Conservation (phyloP, 2,113 vertebrate species). For the Hipposideros armiger region DNA sequence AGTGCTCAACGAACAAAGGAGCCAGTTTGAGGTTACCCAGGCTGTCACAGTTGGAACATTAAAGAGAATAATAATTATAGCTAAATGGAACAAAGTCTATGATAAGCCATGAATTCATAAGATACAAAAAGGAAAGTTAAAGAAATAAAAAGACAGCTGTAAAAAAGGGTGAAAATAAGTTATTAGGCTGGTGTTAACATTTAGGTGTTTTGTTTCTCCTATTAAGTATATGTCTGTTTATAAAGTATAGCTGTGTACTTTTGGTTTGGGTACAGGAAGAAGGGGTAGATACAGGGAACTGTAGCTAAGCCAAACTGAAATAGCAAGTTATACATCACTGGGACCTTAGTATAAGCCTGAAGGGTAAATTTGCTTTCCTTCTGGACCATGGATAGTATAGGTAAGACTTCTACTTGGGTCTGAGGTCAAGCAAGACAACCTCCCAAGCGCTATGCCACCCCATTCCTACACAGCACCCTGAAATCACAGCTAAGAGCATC, state of each 20-base stretch:
- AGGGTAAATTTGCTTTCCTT: constrained; percentile 18
- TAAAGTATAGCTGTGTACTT: neutral
- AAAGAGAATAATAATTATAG: constrained; percentile 44
- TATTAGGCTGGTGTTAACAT: neutral
- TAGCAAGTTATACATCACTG: neutral
- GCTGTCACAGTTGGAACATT: constrained; percentile 18
- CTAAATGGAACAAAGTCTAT: neutral
- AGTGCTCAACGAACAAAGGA: neutral
- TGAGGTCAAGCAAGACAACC: neutral
- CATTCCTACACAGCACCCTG: neutral
- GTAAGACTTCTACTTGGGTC: neutral
- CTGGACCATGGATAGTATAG: neutral
- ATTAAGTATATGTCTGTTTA: neutral
- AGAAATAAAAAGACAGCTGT: constrained; percentile 35
- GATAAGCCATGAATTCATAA: constrained; percentile 46
- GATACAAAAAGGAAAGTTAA: constrained; percentile 44
- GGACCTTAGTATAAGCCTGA: neutral
- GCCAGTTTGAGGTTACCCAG: neutral
- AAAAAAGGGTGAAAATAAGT: constrained; percentile 22
- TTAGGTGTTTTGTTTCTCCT: neutral
- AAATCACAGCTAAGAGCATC: neutral
- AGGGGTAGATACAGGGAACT: neutral
- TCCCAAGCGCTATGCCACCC: neutral
- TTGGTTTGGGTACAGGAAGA: neutral
- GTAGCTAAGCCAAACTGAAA: neutral